Conservation (phyloP, 2,113 vertebrate species). For the Tetraodon nigroviridis region DNA sequence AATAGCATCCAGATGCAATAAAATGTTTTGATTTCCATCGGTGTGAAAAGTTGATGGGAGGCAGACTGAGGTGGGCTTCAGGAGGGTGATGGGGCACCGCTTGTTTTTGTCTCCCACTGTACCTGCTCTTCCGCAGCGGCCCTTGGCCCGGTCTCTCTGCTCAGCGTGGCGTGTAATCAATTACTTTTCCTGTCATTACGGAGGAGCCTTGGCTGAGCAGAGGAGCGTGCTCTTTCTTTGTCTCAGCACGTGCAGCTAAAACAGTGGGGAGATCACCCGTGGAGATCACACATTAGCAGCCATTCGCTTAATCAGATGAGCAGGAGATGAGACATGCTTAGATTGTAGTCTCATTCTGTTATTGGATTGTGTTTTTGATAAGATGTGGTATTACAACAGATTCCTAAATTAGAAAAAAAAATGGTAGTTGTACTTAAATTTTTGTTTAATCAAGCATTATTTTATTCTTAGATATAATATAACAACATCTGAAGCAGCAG, state of each 20-base stretch:
- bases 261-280: slow-evolving; percentile 31
- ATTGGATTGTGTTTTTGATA: not conserved
- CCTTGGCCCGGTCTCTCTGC: slow-evolving; percentile 47
- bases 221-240: slow-evolving; percentile 44
- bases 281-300: slow-evolving; percentile 21
- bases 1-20: no score
- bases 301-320: slow-evolving; percentile 10
- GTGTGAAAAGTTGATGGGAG: slow-evolving; percentile 42
- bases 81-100: slow-evolving; percentile 17
- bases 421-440: not conserved
- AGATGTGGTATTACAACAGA: no score
- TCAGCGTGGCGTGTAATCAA: slow-evolving; percentile 66
- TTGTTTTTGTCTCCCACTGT: slow-evolving; percentile 31
- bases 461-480: slow-evolving; percentile 29
- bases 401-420: no score
- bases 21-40: not conserved
- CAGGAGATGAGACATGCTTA: not conserved
- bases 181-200: slow-evolving; percentile 64
- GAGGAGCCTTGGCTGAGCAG: slow-evolving; percentile 29
- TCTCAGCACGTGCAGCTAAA: slow-evolving; percentile 48
- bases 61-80: slow-evolving; percentile 22
- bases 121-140: slow-evolving; percentile 33
- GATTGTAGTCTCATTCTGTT: not conserved
- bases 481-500: slow-evolving; percentile 44
- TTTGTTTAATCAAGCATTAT: not conserved